Evolutionary conservation across 2,797 vertebrate species (phyloP).

Genomic region (Echiichthys vipera): DNA sequence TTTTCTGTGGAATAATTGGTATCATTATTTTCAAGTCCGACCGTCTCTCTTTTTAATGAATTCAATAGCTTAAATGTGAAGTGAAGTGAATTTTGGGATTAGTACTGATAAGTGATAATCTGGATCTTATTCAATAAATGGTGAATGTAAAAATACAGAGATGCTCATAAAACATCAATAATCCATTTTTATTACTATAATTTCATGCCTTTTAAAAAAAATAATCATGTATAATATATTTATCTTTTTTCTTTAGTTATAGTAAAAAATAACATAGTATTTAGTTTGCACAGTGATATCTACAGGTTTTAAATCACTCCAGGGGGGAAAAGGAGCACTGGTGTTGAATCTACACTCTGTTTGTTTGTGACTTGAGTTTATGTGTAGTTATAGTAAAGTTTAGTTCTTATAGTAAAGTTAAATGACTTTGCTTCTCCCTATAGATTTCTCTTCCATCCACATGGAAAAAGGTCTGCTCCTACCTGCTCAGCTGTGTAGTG

Average conservation of each 20-base stretch:
- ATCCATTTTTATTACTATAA: neutral
- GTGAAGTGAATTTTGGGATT: too few relatives aligned
- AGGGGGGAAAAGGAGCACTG: neutral
- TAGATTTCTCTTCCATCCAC: conserved; percentile 30
- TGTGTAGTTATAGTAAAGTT: conserved; percentile 20
- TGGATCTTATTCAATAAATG: neutral
- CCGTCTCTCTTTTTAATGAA: neutral
- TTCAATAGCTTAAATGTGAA: conserved; percentile 14
- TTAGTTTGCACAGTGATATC: conserved; percentile 10
- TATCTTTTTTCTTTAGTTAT: neutral
- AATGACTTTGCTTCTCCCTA: conserved; percentile 32
- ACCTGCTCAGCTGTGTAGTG: conserved; percentile 38
- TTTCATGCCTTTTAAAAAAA: neutral
- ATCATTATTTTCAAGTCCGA: conserved; percentile 10
- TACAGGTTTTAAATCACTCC: conserved; percentile 10
- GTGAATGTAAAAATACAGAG: neutral
- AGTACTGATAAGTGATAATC: neutral
- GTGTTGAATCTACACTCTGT: conserved; percentile 9
- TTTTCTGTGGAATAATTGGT: neutral
- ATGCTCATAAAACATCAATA: neutral
- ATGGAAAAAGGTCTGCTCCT: conserved; percentile 23
- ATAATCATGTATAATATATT: neutral
- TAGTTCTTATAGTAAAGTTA: conserved; percentile 24
- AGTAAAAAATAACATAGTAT: too few relatives aligned
- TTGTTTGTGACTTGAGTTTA: too few relatives aligned